Base-by-base conservation (phyloP, 2,888 invertebrate species). In the Cataglyphis rosenhaueri region DNA sequence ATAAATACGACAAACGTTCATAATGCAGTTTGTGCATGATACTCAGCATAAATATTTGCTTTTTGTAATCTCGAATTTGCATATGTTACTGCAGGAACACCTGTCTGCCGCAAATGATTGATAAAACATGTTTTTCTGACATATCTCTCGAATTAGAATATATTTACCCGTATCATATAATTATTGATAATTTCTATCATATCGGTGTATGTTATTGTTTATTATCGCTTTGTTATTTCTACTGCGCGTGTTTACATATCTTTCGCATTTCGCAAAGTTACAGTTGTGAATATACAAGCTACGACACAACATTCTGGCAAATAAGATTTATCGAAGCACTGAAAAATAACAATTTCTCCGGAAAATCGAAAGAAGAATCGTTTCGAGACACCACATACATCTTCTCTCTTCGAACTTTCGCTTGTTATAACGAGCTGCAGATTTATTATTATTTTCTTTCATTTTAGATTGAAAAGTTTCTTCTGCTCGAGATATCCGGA, bases 261-360 rank as follows among this genome's bases (percentile, higher is more conserved):
- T 35, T 18, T 44, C 6, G 10, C 12, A 38, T 66, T 29, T 76
- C 3, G n/a, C 41, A 0, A 57, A 76, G 4, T 1, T 15, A 38
- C 48, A 48, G 3, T n/a, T 12, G 35, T 21, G 35, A 35, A 35
- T 73, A 79, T 74, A 65, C 65, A 68, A 81, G 82, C 52, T 59
- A 61, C 57, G 62, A 83, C 81, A 82, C 70, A 82, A 81, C 84
- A 83, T 71, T 59, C 59, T 75, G 81, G 87, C 86, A 90, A 91
- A 92, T 90, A 86, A 88, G 88, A 92, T 91, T 91, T 90, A 81
- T 82, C 87, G 85, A 91, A 92, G 88, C 85, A 90, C 90, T 88
- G 87, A 88, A 91, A 92, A 91, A 92, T 90, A 86, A 88, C 88
- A 88, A 85, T 73, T 52, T 82, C 86, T 78, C 12, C 61, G 32